phyloP scores from a whole-genome alignment of 2,888 invertebrate species.

The Drosophila ezoana region DNA sequence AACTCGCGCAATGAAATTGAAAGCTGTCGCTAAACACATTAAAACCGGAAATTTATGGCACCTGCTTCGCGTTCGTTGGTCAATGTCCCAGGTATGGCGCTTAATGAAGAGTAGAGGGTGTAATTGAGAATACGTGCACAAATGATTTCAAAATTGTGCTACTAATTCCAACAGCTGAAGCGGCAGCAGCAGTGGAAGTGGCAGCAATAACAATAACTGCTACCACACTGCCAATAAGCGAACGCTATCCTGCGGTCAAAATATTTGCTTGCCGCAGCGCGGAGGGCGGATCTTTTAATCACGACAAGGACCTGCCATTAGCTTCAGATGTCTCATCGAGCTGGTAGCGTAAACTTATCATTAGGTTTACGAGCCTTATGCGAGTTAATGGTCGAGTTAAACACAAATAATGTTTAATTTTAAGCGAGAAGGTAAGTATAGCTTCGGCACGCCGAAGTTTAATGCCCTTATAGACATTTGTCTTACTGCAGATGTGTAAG shows the following conservation, averaged over 20 bases:
- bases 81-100: conserved; percentile 39
- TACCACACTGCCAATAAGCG: conserved; percentile 27
- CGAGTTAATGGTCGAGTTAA: conserved; percentile 37
- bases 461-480: too few relatives aligned
- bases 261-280: conserved; percentile 33
- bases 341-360: conserved; percentile 35
- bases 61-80: conserved; percentile 40
- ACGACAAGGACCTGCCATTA: conserved; percentile 44
- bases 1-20: conserved; percentile 20
- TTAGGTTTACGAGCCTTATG: conserved; percentile 57
- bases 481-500: too few relatives aligned
- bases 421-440: too few relatives aligned
- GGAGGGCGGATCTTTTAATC: conserved; percentile 57
- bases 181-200: neutral
- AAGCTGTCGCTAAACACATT: conserved; percentile 41
- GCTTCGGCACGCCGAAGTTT: too few relatives aligned
- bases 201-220: conserved; percentile 36
- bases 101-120: neutral
- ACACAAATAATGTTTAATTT: too few relatives aligned
- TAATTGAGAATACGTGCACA: conserved; percentile 32
- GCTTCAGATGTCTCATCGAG: conserved; percentile 7
- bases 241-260: conserved; percentile 50
- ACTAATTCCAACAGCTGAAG: conserved; percentile 54
- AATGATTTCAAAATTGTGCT: conserved; percentile 75
- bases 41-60: conserved; percentile 52